Conservation (phyloP, 2,113 vertebrate genomes). For the Ophthalmolycus amberensis region DNA sequence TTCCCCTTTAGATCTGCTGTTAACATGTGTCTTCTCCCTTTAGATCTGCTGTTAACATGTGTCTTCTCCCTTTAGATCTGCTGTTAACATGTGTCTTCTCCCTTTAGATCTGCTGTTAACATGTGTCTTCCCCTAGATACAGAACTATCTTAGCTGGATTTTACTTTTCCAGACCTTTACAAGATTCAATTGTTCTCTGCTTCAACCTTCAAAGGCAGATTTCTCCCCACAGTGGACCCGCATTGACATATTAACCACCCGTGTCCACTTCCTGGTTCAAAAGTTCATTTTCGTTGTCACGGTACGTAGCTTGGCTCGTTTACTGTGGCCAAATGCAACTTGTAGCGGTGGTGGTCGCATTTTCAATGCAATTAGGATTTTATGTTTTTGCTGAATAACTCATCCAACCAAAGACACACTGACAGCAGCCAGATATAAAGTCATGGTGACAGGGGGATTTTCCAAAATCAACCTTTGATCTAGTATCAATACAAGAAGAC, state of each 20-base stretch:
- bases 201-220: neutral
- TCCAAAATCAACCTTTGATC: conserved; percentile 9
- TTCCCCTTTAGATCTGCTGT: too few species aligned
- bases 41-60: too few species aligned
- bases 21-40: too few species aligned
- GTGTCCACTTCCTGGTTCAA: neutral
- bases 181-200: neutral
- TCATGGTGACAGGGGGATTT: neutral
- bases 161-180: neutral
- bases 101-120: neutral
- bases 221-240: neutral
- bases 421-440: neutral
- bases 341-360: neutral
- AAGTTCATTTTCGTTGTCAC: neutral
- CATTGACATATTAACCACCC: neutral
- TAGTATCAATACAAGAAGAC: neutral
- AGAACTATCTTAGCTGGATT: neutral
- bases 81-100: too few species aligned
- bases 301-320: too few species aligned
- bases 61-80: too few species aligned
- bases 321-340: neutral
- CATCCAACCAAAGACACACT: neutral
- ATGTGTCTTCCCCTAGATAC: neutral
- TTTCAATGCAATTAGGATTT: neutral
- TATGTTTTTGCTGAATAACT: neutral